These are phyloP conservation scores for Endotricha flammealis DNA, from an alignment of 2,888 invertebrate genomes.

Conservation along the genomic window DNA sequence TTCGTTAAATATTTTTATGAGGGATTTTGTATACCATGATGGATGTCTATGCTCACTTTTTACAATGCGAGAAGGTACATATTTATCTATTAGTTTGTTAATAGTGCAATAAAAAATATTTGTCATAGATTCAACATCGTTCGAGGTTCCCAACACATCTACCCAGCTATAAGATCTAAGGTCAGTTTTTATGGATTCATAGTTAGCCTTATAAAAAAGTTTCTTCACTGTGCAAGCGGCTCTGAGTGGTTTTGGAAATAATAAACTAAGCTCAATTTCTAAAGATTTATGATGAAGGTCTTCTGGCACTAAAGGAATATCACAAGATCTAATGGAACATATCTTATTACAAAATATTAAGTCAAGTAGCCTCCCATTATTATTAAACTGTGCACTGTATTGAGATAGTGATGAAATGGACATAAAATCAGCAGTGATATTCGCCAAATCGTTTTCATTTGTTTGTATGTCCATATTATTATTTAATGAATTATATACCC, in stretches of 20 bases:
- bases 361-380: constrained; percentile 12
- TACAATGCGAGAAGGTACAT: no score
- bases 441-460: constrained; percentile 6
- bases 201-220: constrained; percentile 8
- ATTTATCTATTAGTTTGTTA: no score
- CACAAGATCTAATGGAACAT: neutral
- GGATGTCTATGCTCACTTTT: no score
- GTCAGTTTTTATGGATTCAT: constrained; percentile 6
- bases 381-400: no score
- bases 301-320: constrained; percentile 7
- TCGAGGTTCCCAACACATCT: neutral
- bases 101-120: constrained; percentile 7
- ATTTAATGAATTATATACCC: constrained; percentile 1
- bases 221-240: neutral
- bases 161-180: constrained; percentile 7
- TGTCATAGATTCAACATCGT: constrained; percentile 6
- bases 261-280: constrained; percentile 3
- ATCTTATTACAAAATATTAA: constrained; percentile 8
- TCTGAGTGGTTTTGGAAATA: neutral
- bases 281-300: constrained; percentile 11
- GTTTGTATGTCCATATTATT: constrained; percentile 7
- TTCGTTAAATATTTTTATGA: no score
- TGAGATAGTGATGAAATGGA: constrained; percentile 10
- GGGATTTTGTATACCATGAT: no score
- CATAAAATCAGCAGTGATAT: constrained; percentile 15